Evolutionary conservation across 2,113 vertebrate genomes (phyloP), one percentile per base, ranked within the genome.

Genomic region (Solenodon paradoxus): DNA sequence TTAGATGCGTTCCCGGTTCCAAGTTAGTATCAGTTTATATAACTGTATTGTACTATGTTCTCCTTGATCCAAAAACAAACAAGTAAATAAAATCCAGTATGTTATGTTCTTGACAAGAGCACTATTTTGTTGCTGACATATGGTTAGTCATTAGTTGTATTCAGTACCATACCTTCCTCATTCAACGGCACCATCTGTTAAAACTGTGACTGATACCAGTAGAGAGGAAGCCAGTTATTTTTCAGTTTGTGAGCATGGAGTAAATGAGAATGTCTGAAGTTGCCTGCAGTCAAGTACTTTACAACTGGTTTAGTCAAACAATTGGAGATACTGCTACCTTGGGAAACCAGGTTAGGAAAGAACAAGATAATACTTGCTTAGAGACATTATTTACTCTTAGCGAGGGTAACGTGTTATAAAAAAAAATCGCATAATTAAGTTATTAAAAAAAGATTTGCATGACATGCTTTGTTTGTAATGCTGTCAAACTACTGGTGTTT

Each of bases 131-230:
- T 20, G 2, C 30, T 97, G 93, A 93, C 90, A 94, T 68, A 11
- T 40, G 51, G n/a, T 86, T 92, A 64, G 69, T 97, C 72, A 92
- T 82, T 87, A 78, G 88, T 96, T 71, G 61, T 71, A 63, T 90
- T 97, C 51, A 61, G 71, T 96, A 24, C 83, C 13, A 12, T 96
- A 88, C 90, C 96, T 95, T 97, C 92, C 61, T 95, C 42, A 55
- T 91, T 90, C 88, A 97, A 90, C 0, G 6, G 75, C 86, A 66
- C 64, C 72, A 84, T 97, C 87, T 97, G 95, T 82, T 55, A 81
- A 88, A 90, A 40, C 90, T 57, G 7, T 95, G 92, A 15, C 78
- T 93, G 81, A 81, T 97, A 95, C 49, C 42, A 84, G 45, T 15
- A 61, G 42, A 0, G 9, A 97, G 84, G 92, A 96, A 91, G 55